Conservation (phyloP, 1,140 invertebrate species). For the Drosophila punjabiensis region DNA sequence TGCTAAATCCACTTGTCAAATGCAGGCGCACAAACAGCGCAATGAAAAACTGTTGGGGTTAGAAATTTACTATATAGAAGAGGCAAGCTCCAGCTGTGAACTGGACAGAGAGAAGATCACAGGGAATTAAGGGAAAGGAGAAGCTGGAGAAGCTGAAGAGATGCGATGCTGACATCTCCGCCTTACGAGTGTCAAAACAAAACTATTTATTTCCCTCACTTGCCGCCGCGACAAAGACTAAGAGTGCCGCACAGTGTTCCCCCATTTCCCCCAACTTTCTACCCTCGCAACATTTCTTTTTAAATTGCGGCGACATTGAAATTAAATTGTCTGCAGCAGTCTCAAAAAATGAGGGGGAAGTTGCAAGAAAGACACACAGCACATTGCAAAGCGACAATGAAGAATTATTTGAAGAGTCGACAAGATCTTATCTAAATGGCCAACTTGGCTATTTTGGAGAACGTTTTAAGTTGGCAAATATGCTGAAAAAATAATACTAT, state of each 20-base stretch:
- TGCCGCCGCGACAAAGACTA: conserved; percentile 30
- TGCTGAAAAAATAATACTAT: background rate
- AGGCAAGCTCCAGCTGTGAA: conserved; percentile 30
- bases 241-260: background rate
- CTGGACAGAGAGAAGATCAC: conserved; percentile 30
- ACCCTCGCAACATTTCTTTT: conserved; percentile 44
- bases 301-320: conserved; percentile 59
- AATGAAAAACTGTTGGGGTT: conserved; percentile 7
- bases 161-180: conserved; percentile 38
- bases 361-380: background rate
- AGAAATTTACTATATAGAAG: background rate
- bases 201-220: conserved; percentile 61
- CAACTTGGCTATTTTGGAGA: conserved; percentile 18
- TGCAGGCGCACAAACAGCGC: conserved; percentile 29
- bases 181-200: conserved; percentile 66
- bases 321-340: conserved; percentile 58
- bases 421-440: conserved; percentile 42
- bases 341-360: conserved; percentile 29
- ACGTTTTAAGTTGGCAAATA: background rate
- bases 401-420: conserved; percentile 28
- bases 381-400: conserved; percentile 29
- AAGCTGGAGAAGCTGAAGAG: conserved; percentile 2
- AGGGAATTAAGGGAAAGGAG: conserved; percentile 6
- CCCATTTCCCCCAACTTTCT: conserved; percentile 22
- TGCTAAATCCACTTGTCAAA: conserved; percentile 64